Evolutionary conservation across 1,140 invertebrate species (phyloP).

Genomic region (Habropoda laboriosa): DNA sequence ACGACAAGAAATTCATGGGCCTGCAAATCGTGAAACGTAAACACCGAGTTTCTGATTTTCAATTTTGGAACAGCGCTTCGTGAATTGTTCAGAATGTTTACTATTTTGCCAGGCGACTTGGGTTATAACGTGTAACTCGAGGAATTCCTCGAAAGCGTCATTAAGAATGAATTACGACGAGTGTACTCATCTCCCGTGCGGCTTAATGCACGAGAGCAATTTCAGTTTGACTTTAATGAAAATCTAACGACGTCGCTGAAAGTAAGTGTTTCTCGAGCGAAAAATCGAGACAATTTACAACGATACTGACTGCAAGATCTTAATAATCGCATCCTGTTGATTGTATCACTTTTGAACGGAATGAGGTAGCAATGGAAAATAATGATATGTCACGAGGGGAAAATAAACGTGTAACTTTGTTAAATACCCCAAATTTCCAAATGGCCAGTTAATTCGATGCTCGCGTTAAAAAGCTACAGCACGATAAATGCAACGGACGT

Average conservation of each 20-base stretch:
- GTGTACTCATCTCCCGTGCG: neutral
- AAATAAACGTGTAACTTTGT: neutral
- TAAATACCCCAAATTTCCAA: neutral
- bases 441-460: neutral
- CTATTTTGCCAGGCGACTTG: neutral
- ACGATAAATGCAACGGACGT: neutral
- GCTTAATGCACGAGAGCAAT: neutral
- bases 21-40: neutral
- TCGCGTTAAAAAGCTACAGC: neutral
- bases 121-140: neutral
- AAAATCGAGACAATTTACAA: neutral
- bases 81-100: conserved; percentile 18
- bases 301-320: neutral
- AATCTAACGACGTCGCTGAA: neutral
- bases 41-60: neutral
- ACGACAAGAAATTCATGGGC: neutral
- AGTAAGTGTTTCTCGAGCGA: neutral
- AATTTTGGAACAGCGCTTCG: neutral
- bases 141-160: neutral
- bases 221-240: neutral
- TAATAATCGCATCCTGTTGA: too few relatives aligned
- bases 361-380: neutral
- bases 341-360: too few relatives aligned
- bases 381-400: neutral
- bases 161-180: neutral